A percentile compares a stretch with the other conserved stretches of the same genome.
These are phyloP conservation scores for Anoplius nigerrimus DNA, from an alignment of 2,888 invertebrate genomes.

Conservation along the genomic window DNA sequence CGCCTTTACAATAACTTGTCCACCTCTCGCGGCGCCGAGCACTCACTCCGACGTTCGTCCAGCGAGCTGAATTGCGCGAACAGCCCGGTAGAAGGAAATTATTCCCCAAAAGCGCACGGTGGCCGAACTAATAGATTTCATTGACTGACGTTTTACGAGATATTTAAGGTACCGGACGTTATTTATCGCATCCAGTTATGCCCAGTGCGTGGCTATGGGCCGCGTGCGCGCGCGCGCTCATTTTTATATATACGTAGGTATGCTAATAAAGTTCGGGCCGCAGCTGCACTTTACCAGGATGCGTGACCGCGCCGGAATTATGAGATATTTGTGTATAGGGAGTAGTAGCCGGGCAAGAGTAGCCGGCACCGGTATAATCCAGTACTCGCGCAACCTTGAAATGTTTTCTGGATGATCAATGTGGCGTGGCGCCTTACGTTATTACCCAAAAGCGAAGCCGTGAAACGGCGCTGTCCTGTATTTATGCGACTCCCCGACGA, in stretches of 20 bases:
- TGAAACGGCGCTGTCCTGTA: too few species aligned
- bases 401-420: conserved; percentile 28
- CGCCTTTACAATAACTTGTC: conserved; percentile 17
- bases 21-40: too few species aligned
- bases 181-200: conserved; percentile 69
- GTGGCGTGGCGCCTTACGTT: conserved; percentile 10
- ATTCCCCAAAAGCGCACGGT: conserved; percentile 2
- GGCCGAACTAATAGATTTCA: conserved; percentile 56
- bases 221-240: conserved; percentile 54
- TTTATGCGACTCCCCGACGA: too few species aligned
- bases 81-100: conserved; percentile 16
- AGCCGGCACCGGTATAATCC: too few species aligned
- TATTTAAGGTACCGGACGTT: conserved; percentile 67
- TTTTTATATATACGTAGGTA: conserved; percentile 70
- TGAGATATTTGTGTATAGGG: conserved; percentile 64
- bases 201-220: conserved; percentile 24
- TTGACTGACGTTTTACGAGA: conserved; percentile 65
- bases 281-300: conserved; percentile 68
- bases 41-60: neutral
- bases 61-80: conserved; percentile 24
- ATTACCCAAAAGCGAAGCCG: conserved; percentile 12
- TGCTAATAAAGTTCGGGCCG: conserved; percentile 71
- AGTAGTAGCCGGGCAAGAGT: conserved; percentile 25
- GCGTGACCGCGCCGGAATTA: conserved; percentile 71
- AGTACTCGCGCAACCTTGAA: conserved; percentile 22